phyloP scores from a whole-genome alignment of 2,888 invertebrate genomes.

The Helobdella robusta region DNA sequence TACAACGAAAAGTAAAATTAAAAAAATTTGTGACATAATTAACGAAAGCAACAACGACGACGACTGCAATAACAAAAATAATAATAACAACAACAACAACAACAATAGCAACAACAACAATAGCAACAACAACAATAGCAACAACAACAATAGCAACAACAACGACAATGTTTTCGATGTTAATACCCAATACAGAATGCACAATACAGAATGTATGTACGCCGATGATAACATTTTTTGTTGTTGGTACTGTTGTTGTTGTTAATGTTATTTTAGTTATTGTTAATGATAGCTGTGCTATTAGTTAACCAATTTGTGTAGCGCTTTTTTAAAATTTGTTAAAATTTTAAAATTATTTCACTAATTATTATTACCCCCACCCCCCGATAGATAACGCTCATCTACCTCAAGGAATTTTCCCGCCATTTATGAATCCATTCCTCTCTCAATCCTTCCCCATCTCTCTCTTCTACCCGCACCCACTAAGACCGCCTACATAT shows the following conservation, averaged over 20 bases:
- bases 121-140: slow-evolving; percentile 1
- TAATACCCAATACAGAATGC: no score
- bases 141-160: background rate
- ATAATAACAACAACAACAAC: background rate
- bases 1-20: background rate
- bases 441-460: background rate
- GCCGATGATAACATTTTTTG: no score
- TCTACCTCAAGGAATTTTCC: no score
- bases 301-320: no score
- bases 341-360: background rate
- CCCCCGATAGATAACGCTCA: background rate
- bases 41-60: no score
- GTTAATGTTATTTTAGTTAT: no score
- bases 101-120: background rate
- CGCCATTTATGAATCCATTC: background rate
- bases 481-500: background rate
- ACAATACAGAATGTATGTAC: no score
- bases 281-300: no score
- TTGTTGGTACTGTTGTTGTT: no score
- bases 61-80: no score
- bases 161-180: no score
- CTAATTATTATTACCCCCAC: background rate
- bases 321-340: background rate
- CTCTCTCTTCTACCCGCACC: background rate
- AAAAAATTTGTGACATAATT: no score